These are phyloP conservation scores for Pachliopta kotzebuea DNA, from an alignment of 2,888 invertebrate genomes.

Conservation along the genomic window DNA sequence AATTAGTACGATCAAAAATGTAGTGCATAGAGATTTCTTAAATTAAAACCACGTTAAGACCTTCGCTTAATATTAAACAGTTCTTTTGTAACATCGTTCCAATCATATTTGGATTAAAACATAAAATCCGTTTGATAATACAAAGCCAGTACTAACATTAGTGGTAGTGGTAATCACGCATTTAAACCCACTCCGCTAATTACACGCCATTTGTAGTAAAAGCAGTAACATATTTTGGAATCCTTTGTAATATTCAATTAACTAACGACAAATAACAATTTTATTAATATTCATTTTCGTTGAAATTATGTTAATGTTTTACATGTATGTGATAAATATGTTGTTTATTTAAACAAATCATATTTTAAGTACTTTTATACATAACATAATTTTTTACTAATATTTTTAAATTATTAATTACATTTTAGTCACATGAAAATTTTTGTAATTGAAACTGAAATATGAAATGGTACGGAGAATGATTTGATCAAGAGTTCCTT, in stretches of 20 bases:
- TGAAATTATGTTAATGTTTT: background rate
- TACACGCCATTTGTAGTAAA: slow-evolving; percentile 20
- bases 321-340: too few species aligned
- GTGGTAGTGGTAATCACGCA: slow-evolving; percentile 13
- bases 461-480: too few species aligned
- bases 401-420: too few species aligned
- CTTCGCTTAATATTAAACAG: background rate
- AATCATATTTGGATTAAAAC: slow-evolving; percentile 16
- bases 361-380: too few species aligned
- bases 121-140: slow-evolving; percentile 22
- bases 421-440: too few species aligned
- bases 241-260: slow-evolving; percentile 24
- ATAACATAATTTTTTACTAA: too few species aligned
- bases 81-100: background rate
- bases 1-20: background rate
- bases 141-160: slow-evolving; percentile 25
- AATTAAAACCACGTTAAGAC: background rate
- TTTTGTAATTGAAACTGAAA: too few species aligned
- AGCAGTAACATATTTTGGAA: slow-evolving; percentile 10
- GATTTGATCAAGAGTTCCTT: too few species aligned
- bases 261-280: background rate
- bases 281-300: background rate
- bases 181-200: slow-evolving; percentile 21
- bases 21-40: background rate
- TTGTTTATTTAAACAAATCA: too few species aligned